phyloP scores from a whole-genome alignment of 2,888 invertebrate species.

The Diaphora mendica region DNA sequence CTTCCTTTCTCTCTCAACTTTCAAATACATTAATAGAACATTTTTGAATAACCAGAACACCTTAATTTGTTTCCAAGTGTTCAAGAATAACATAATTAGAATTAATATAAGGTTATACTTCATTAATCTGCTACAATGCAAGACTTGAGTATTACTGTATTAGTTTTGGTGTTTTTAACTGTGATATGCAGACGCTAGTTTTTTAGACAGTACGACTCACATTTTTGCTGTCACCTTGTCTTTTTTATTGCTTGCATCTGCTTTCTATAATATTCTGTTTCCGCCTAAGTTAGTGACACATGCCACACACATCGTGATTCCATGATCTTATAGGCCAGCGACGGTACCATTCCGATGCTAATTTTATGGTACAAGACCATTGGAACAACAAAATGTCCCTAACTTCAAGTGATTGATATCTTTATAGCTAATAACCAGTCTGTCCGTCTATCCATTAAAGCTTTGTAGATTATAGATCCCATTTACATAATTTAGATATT shows the following conservation, averaged over 20 bases:
- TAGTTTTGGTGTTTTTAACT: background rate
- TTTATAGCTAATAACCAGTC: constrained; percentile 67
- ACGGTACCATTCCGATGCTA: constrained; percentile 76
- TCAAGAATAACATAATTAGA: background rate
- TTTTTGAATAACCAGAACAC: background rate
- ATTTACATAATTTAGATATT: constrained; percentile 41
- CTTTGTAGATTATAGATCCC: constrained; percentile 45
- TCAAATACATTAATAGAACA: background rate
- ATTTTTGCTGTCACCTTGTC: background rate
- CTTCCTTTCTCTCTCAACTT: background rate
- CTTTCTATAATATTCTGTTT: background rate
- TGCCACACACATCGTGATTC: constrained; percentile 31
- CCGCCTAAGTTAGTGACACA: constrained; percentile 5
- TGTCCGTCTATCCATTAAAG: constrained; percentile 51
- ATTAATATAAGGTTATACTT: no score
- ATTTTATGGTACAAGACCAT: constrained; percentile 70
- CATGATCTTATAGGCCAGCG: constrained; percentile 57
- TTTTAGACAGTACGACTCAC: background rate
- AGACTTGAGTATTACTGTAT: background rate
- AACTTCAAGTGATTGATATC: constrained; percentile 76
- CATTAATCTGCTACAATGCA: background rate
- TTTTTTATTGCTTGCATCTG: no score
- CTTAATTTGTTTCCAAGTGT: background rate
- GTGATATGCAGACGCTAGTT: background rate
- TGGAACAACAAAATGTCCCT: constrained; percentile 58